Evolutionary conservation across 2,113 vertebrate genomes (phyloP).

Genomic region (Apteryx owenii): DNA sequence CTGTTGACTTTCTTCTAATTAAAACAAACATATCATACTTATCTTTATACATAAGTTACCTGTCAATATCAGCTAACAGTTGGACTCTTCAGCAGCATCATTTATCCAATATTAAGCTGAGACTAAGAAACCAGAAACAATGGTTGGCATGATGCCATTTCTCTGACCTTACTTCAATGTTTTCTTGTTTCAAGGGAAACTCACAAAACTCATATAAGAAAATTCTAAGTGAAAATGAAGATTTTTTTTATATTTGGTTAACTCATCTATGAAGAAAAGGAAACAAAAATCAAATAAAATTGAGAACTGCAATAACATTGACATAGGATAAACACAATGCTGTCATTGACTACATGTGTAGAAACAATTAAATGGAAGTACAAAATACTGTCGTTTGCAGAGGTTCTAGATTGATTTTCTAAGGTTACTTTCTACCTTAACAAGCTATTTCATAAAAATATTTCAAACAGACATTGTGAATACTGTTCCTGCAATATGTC

Average conservation of each 20-base stretch:
- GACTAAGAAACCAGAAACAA: neutral
- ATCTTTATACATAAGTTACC: neutral
- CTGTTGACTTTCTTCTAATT: neutral
- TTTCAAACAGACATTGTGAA: neutral
- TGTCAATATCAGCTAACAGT: neutral
- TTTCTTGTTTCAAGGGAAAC: constrained; percentile 44
- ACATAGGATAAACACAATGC: neutral
- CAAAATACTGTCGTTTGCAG: neutral
- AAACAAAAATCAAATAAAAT: neutral
- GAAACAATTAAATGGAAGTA: neutral
- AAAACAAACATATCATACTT: neutral
- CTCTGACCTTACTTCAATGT: neutral
- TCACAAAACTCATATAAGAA: neutral
- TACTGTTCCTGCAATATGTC: neutral
- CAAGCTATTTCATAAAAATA: neutral
- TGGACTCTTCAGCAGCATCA: neutral
- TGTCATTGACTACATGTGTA: neutral
- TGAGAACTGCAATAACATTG: neutral
- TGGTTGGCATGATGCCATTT: neutral
- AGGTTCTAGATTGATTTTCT: neutral
- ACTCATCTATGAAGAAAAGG: neutral
- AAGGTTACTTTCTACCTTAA: neutral
- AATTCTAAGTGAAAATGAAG: neutral
- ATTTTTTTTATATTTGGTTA: constrained; percentile 3
- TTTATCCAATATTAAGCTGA: neutral